These are phyloP conservation scores for Rhodophaea formosa DNA, from an alignment of 2,888 invertebrate species.

Conservation along the genomic window DNA sequence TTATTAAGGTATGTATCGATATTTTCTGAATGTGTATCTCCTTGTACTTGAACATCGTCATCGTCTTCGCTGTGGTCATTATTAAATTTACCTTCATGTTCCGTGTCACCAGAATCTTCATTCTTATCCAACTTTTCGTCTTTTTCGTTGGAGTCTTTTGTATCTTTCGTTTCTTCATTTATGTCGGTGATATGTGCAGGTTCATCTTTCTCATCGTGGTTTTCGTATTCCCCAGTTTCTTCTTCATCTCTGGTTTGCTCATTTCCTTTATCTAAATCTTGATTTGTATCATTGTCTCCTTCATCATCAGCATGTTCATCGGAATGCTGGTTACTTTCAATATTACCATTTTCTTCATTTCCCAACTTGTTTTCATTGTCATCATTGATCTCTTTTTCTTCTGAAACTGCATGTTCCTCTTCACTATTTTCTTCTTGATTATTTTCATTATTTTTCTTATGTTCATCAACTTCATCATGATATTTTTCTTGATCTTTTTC, in stretches of 20 bases:
- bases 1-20: constrained; percentile 63
- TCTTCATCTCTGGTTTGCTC: constrained; percentile 26
- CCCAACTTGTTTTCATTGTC: constrained; percentile 17
- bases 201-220: constrained; percentile 24
- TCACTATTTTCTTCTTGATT: constrained; percentile 20
- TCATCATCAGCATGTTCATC: constrained; percentile 26
- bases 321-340: constrained; percentile 15
- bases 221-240: constrained; percentile 23
- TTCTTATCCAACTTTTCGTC: constrained; percentile 25
- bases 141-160: constrained; percentile 24
- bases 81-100: constrained; percentile 67
- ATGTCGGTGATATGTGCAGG: background rate
- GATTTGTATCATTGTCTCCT: constrained; percentile 25
- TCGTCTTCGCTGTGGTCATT: constrained; percentile 73
- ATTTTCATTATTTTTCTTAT: constrained; percentile 17
- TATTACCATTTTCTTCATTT: constrained; percentile 18
- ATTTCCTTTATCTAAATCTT: constrained; percentile 30
- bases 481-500: constrained; percentile 20
- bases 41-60: constrained; percentile 78
- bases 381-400: constrained; percentile 11
- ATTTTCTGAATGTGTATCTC: constrained; percentile 68
- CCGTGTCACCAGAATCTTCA: constrained; percentile 36
- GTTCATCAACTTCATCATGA: constrained; percentile 15
- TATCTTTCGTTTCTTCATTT: constrained; percentile 21
- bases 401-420: constrained; percentile 19